Evolutionary conservation across 1,140 invertebrate genomes (phyloP), one percentile per base, ranked within the genome.

Genomic region (Ceratosolen solmsi): DNA sequence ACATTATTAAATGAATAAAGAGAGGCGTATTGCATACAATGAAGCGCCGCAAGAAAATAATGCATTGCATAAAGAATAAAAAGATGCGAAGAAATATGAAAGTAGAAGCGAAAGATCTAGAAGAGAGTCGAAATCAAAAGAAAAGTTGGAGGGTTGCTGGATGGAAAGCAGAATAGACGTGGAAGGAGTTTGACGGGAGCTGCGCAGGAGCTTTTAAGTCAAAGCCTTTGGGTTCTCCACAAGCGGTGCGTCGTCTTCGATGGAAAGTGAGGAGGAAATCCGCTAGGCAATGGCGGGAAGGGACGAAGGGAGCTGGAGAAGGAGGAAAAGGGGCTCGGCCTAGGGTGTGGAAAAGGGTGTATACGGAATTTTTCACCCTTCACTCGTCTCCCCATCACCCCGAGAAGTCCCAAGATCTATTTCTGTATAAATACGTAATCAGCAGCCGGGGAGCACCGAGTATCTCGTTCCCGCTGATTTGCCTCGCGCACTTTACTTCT

Each of bases 391-490:
- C 46, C n/a, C 11, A 27, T 5, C 9, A 13, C 70, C 41, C 38
- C 7, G 46, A 72, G 36, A 51, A 71, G 77, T 83, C 81, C 65
- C 76, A 65, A 83, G 85, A 89, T 87, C 84, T 86, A 84, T 87
- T 87, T 88, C 85, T 87, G 84, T 86, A 87, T 87, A 86, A 88
- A 88, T 86, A 85, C 82, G 79, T 87, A 87, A 87, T 87, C 82
- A 88, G 80, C 73, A 70, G 83, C 80, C 46, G n/a, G 25, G 15
- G 60, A 75, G 77, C 71, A 65, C 65, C 77, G 73, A 70, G 20
- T n/a, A 7, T 70, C 68, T 70, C 30, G 20, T 38, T 46, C 38
- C 68, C 25, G 11, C 38, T 70, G 68, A 36, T 27, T 41, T 25
- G 22, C 22, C 27, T 30, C 70, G 70, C 33, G 75, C 25, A 51